Conservation (phyloP, 2,113 vertebrate species). For the Perognathus longimembris region DNA sequence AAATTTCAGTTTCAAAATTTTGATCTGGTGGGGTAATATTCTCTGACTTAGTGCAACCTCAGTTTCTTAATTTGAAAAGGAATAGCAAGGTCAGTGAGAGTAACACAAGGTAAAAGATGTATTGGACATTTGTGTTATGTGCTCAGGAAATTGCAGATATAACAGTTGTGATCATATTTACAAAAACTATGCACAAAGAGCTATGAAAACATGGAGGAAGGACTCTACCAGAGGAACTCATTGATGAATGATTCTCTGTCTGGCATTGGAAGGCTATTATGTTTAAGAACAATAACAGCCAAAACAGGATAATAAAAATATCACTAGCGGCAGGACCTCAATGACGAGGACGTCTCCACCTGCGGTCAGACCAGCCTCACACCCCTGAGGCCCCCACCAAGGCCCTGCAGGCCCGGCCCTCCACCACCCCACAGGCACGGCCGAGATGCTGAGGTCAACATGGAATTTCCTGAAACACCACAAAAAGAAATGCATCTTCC, state of each 20-base stretch:
- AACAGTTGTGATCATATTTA: neutral
- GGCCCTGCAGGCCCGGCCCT: too few relatives aligned
- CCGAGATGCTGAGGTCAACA: constrained; percentile 90
- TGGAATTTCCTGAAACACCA: constrained; percentile 97
- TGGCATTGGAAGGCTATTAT: neutral
- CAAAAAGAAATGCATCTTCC: constrained; percentile 94
- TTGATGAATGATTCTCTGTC: neutral
- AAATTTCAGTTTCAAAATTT: neutral
- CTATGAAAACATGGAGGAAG: neutral
- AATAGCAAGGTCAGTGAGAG: neutral
- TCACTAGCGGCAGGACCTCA: too few relatives aligned
- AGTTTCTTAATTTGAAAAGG: neutral
- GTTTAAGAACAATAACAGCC: neutral
- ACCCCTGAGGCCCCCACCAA: too few relatives aligned
- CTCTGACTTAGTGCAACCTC: neutral
- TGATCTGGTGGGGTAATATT: neutral
- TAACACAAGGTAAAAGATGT: neutral
- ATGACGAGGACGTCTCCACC: too few relatives aligned
- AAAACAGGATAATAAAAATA: neutral
- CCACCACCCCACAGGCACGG: too few relatives aligned
- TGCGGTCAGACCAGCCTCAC: neutral
- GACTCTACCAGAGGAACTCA: neutral
- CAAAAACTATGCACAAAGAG: neutral
- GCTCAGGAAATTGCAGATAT: neutral
- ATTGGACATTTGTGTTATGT: neutral